Evolutionary conservation across 2,113 vertebrate genomes (phyloP), one percentile per base, ranked within the genome.

Genomic region (Promerops cafer): DNA sequence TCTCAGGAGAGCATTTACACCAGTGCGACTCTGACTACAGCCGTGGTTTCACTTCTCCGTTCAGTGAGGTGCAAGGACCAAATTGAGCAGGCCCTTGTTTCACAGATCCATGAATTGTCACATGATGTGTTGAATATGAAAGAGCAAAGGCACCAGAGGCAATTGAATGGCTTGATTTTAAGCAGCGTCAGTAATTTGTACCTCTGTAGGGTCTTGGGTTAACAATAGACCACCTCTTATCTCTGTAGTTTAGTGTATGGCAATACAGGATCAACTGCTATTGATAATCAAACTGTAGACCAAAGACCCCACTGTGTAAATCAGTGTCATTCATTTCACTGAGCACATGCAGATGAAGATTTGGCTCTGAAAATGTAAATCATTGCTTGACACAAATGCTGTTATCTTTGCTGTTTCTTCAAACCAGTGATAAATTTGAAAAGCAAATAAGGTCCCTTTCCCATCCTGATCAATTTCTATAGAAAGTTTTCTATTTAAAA

Each of bases 1-100:
- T 53, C 71, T 81, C 54, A 40, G 28, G 65, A 72, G 57, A 1
- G 1, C 22, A 8, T 94, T 95, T 84, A 82, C 23, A 77, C 7
- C 11, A 39, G 35, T 1, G 1, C 27, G 65, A 2, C 57, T 70
- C 77, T 59, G 26, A 20, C 70, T n/a, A 1, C 0, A 0, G 60
- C 42, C 0, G 0, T 78, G 53, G 49, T 45, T 93, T 95, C 83
- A 19, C 77, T 68, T 70, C n/a, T 81, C 0, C 0, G 53, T 59
- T 91, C 56, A 69, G 44, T 59, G n/a, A 82, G 75, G 40, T 86
- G 71, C 69, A 77, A 96, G 90, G 72, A 80, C 47, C 0, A 21
- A 85, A 79, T 61, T 0, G 1, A 92, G 60, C 27, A 37, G 40
- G 49, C 16, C 44, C 13, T 72, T 49, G 72, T 86, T 94, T 77